Percentiles rank a stretch among this genome's conserved stretches.
Evolutionary conservation across 2,797 vertebrate species (phyloP).

Genomic region (Onychomys arenicola): DNA sequence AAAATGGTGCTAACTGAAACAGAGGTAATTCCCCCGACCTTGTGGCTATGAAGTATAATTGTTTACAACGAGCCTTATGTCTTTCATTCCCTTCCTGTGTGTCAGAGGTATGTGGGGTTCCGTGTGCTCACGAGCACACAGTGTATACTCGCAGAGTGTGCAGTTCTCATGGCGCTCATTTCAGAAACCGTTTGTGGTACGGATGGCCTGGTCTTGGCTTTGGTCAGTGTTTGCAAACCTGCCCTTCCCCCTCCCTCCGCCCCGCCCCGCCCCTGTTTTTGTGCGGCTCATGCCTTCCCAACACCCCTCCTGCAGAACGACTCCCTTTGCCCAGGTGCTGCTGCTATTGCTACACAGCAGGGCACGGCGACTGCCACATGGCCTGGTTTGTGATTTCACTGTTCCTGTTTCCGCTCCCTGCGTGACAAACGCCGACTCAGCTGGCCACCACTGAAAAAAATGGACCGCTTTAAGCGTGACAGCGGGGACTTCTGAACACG

Average conservation of each 20-base stretch:
- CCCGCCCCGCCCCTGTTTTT: background rate
- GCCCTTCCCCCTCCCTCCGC: background rate
- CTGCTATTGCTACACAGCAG: slow-evolving; percentile 25
- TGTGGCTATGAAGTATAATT: background rate
- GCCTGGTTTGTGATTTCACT: slow-evolving; percentile 30
- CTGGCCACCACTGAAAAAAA: slow-evolving; percentile 22
- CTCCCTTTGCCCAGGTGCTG: slow-evolving; percentile 46
- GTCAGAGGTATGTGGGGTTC: background rate
- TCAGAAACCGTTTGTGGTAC: background rate
- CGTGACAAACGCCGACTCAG: slow-evolving; percentile 64
- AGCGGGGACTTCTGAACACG: slow-evolving; percentile 35
- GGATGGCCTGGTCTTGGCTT: background rate
- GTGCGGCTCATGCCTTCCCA: background rate
- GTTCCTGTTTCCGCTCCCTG: slow-evolving; percentile 22
- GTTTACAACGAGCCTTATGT: background rate
- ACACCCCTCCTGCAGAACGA: background rate
- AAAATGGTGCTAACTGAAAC: background rate
- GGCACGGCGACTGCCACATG: background rate
- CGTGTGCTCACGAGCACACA: background rate
- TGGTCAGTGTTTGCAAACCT: background rate
- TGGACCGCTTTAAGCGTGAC: background rate
- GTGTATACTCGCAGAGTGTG: background rate
- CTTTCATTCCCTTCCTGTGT: background rate
- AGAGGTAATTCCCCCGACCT: slow-evolving; percentile 13
- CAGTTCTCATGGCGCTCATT: background rate